Conservation (phyloP, 2,888 invertebrate genomes). For the Tribolium freemani region DNA sequence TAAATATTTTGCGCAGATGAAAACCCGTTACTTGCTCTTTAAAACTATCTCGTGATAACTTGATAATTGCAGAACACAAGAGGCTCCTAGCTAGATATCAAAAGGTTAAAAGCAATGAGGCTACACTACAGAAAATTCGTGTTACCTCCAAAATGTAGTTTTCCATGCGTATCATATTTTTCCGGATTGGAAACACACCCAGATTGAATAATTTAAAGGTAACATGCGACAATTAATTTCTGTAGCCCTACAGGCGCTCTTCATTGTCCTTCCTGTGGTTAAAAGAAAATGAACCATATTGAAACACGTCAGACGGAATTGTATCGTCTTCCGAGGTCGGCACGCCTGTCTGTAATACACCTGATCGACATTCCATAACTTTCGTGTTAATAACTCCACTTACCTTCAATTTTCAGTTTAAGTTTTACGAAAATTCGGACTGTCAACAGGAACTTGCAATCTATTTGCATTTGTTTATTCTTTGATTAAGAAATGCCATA, state of each 20-base stretch:
- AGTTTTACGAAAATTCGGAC: constrained; percentile 19
- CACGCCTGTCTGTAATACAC: constrained; percentile 45
- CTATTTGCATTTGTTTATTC: constrained; percentile 2
- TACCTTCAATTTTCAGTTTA: constrained; percentile 44
- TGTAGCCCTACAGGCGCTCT: constrained; percentile 11
- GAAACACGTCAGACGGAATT: constrained; percentile 40
- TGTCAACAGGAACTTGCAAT: constrained; percentile 10
- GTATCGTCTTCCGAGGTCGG: constrained; percentile 47
- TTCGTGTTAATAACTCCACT: constrained; percentile 38
- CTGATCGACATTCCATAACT: constrained; percentile 49
- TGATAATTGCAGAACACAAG: constrained; percentile 2
- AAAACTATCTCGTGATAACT: constrained; percentile 12
- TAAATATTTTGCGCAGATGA: neutral
- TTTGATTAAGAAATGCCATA: constrained; percentile 19
- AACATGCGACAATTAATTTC: constrained; percentile 10
- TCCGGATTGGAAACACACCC: constrained; percentile 2
- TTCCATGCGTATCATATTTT: neutral
- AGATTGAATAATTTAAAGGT: constrained; percentile 18
- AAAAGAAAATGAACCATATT: constrained; percentile 8
- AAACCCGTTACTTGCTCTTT: constrained; percentile 34
- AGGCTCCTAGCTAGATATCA: neutral
- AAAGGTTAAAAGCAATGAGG: neutral
- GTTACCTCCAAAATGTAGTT: neutral
- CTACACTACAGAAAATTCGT: neutral
- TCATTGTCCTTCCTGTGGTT: constrained; percentile 15